Percentiles rank a stretch among this genome's conserved stretches.
These are phyloP conservation scores for Cyphomyrus discorhynchus DNA, from an alignment of 2,113 vertebrate species.

Conservation along the genomic window DNA sequence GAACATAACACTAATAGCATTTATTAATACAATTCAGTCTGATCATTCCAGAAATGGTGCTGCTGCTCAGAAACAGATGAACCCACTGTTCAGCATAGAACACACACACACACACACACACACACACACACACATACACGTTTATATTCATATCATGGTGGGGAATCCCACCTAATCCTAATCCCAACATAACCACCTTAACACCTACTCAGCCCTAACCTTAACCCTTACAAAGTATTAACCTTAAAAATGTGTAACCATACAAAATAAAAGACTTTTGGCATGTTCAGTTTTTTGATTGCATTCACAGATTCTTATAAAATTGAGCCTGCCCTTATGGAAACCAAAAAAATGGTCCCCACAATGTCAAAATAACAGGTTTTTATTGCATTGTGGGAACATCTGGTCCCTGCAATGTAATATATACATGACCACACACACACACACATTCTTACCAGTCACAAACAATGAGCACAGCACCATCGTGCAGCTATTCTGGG, in stretches of 20 bases:
- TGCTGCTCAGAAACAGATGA: neutral
- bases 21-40: neutral
- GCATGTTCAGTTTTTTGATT: neutral
- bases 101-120: neutral
- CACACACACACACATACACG: neutral
- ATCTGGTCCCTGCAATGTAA: neutral
- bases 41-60: neutral
- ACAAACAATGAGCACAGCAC: neutral
- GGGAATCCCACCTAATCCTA: neutral
- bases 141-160: neutral
- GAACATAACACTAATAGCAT: neutral
- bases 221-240: neutral
- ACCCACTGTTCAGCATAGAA: neutral
- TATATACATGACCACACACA: neutral
- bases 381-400: neutral
- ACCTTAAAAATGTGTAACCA: neutral
- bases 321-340: neutral
- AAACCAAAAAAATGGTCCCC: neutral
- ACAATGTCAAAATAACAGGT: neutral
- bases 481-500: neutral
- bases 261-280: neutral
- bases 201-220: neutral
- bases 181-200: neutral
- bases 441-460: neutral
- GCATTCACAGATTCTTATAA: neutral